phyloP scores from a whole-genome alignment of 2,113 vertebrate genomes.

The Halichoeres trimaculatus region DNA sequence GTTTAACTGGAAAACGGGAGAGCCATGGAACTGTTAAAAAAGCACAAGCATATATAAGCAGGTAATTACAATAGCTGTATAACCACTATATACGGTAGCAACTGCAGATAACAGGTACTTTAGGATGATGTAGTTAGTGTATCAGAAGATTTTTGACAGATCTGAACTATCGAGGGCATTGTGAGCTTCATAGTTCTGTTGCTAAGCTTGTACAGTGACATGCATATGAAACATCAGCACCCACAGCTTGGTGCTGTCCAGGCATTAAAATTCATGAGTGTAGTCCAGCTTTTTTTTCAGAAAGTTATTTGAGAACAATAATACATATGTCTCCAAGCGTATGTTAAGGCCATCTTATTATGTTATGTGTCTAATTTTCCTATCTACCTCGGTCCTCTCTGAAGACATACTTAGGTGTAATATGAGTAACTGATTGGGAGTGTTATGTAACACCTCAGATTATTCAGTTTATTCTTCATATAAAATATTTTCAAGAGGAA shows the following conservation, averaged over 20 bases:
- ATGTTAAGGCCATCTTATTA: constrained; percentile 71
- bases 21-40: constrained; percentile 58
- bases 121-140: constrained; percentile 63
- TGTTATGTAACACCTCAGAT: constrained; percentile 29
- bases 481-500: constrained; percentile 56
- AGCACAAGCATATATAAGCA: constrained; percentile 71
- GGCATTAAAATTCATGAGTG: constrained; percentile 29
- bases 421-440: constrained; percentile 33
- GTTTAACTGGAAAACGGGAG: constrained; percentile 44
- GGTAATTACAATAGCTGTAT: constrained; percentile 66
- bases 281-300: constrained; percentile 30
- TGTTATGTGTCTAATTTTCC: constrained; percentile 32
- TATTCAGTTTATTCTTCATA: constrained; percentile 35
- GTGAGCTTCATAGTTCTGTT: constrained; percentile 44
- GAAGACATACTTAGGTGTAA: constrained; percentile 41
- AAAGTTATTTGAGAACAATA: constrained; percentile 39
- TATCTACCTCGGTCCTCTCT: constrained; percentile 43
- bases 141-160: constrained; percentile 55
- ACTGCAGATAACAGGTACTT: constrained; percentile 72
- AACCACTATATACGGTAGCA: constrained; percentile 70
- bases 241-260: constrained; percentile 42
- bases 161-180: constrained; percentile 44
- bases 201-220: constrained; percentile 62
- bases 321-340: constrained; percentile 33
- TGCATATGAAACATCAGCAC: constrained; percentile 63